Conservation (phyloP, 2,888 invertebrate species). For the Dasysyrphus tricinctus region DNA sequence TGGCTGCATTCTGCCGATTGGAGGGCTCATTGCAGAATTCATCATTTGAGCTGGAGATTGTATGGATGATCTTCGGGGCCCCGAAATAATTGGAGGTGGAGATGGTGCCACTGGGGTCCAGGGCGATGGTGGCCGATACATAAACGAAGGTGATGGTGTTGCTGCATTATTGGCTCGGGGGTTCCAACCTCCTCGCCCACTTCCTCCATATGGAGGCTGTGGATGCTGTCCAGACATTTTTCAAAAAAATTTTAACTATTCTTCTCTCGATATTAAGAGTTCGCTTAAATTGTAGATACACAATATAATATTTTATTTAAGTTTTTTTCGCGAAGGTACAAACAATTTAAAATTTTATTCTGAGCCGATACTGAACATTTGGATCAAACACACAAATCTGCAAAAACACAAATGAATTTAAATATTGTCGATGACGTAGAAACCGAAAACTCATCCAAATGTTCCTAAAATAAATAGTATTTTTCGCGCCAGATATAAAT, state of each 20-base stretch:
- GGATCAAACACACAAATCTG: constrained; percentile 28
- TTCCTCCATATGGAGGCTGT: constrained; percentile 79
- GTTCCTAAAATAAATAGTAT: constrained; percentile 52
- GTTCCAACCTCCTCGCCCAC: constrained; percentile 82
- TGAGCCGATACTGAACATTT: constrained; percentile 9
- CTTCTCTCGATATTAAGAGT: constrained; percentile 32
- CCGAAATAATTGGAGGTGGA: constrained; percentile 89
- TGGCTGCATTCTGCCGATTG: constrained; percentile 79
- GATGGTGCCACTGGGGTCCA: constrained; percentile 86
- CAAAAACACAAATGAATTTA: constrained; percentile 11
- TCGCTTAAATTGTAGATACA: constrained; percentile 9
- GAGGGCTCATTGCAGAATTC: constrained; percentile 79
- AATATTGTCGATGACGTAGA: constrained; percentile 2
- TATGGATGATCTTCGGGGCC: constrained; percentile 85
- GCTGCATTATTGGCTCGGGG: constrained; percentile 80
- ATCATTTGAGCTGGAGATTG: constrained; percentile 78
- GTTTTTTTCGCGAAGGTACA: not conserved
- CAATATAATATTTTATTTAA: not conserved
- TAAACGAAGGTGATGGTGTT: constrained; percentile 85
- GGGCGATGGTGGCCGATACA: constrained; percentile 90
- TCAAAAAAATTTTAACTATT: constrained; percentile 41
- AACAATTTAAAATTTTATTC: constrained; percentile 28
- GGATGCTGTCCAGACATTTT: constrained; percentile 83
- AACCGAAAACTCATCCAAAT: constrained; percentile 34
- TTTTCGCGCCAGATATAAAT: constrained; percentile 48